phyloP scores from a whole-genome alignment of 2,797 vertebrate genomes.

The Borostomias antarcticus region DNA sequence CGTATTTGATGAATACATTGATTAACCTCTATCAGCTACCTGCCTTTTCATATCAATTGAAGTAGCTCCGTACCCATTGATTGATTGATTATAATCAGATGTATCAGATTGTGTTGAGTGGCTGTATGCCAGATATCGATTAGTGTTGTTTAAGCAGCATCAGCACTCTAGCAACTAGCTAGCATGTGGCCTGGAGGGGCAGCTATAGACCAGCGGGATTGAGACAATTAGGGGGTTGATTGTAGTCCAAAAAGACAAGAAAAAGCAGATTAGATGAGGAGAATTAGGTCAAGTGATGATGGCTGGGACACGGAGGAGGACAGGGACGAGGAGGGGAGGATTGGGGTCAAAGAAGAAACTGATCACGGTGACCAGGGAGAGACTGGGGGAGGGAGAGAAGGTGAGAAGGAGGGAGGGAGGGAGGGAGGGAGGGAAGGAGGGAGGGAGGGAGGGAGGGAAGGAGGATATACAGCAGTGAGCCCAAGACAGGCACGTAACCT shows the following conservation, averaged over 20 bases:
- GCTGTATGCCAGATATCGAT: conserved; percentile 59
- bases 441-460: conserved; percentile 2
- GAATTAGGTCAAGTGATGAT: conserved; percentile 80
- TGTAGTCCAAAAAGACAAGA: conserved; percentile 64
- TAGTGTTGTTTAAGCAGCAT: conserved; percentile 41
- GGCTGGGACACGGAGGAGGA: conserved; percentile 38
- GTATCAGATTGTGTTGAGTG: conserved; percentile 33
- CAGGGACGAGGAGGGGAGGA: conserved; percentile 1
- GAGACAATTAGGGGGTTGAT: conserved; percentile 75
- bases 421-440: not conserved
- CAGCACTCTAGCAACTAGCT: conserved; percentile 38
- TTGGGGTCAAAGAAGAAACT: conserved; percentile 71
- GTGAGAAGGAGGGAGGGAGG: conserved; percentile 30
- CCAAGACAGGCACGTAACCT: conserved; percentile 19
- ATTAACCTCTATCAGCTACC: no score
- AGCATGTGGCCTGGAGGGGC: conserved; percentile 30
- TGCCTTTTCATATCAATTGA: no score
- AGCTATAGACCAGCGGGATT: conserved; percentile 73
- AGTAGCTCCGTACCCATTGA: not conserved
- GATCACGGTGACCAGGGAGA: conserved; percentile 43
- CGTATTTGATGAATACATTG: no score
- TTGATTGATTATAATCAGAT: conserved; percentile 35
- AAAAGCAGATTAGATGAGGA: conserved; percentile 71
- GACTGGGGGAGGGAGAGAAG: not conserved
- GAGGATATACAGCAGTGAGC: conserved; percentile 27